Base-by-base conservation (phyloP, 2,113 vertebrate genomes). In the Bombycilla garrulus region DNA sequence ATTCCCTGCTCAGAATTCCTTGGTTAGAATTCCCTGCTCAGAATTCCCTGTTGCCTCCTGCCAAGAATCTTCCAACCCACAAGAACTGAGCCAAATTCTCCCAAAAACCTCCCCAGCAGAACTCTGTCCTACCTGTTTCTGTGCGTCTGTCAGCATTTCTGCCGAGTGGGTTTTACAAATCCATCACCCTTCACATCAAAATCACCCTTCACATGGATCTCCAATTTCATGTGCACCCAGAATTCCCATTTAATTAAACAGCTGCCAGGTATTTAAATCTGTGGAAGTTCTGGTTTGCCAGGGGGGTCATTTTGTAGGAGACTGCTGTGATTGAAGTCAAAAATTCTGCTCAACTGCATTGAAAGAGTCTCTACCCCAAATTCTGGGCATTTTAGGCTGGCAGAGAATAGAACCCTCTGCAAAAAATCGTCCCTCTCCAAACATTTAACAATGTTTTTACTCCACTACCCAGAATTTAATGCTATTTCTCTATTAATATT, bases 61-160 rank as follows among this genome's bases (percentile, higher is more conserved):
- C 35, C 57, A 24, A 31, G 33, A 16, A 48, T n/a, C 35, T 16
- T 2, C 5, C 20, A 70, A 4, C 3, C 29, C 42, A 11, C 8
- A 2, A 72, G n/a, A 45, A 29, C 23, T 2, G 60, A 74, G n/a
- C 1, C 4, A 6, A 65, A 57, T 10, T 23, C 42, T 40, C 42
- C n/a, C 10, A 1, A 33, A 51, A 48, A 10, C 29, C 50, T 48
- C 44, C 4, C 10, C 33, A 26, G 24, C 24, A 16, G 4, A n/a
- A 9, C 18, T 13, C 14, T 14, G 28, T 25, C 78, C 54, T 5
- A 1, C 21, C 16, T 33, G 13, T 3, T 38, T 28, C 38, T 51
- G 40, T 47, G 0, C 1, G 3, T 8, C 57, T 48, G 53, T 5
- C 26, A 3, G 3, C 1, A 2, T 36, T 83, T 35, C 44, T 38